phyloP scores from a whole-genome alignment of 2,888 invertebrate genomes.

The Scaptomyza polygonia region DNA sequence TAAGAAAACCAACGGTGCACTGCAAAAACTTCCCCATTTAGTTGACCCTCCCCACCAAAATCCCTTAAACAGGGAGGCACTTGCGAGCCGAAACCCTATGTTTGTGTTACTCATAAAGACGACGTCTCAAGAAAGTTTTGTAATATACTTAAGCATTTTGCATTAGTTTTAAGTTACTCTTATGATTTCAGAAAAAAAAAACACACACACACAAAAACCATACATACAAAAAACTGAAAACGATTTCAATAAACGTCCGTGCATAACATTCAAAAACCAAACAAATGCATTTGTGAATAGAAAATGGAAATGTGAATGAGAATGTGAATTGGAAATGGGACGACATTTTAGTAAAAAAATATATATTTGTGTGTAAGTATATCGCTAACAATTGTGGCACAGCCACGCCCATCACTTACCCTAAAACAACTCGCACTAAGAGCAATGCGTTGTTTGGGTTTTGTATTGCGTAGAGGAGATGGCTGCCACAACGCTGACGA shows the following conservation, averaged over 20 bases:
- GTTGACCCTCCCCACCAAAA: slow-evolving; percentile 1
- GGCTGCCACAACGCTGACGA: slow-evolving; percentile 6
- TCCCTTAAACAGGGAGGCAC: background rate
- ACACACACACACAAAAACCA: slow-evolving; percentile 11
- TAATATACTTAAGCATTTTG: slow-evolving; percentile 70
- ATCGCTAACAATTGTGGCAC: slow-evolving; percentile 55
- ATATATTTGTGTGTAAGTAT: slow-evolving; percentile 53
- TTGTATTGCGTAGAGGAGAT: slow-evolving; percentile 11
- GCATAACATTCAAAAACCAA: slow-evolving; percentile 71
- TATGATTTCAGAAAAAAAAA: slow-evolving; percentile 45
- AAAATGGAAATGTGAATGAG: slow-evolving; percentile 2
- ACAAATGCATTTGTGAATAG: slow-evolving; percentile 54
- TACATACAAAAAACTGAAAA: slow-evolving; percentile 38
- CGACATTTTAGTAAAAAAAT: slow-evolving; percentile 40
- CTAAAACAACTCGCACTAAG: slow-evolving; percentile 74
- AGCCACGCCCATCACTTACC: slow-evolving; percentile 71
- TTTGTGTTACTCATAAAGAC: slow-evolving; percentile 29
- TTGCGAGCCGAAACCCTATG: slow-evolving; percentile 7
- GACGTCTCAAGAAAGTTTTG: slow-evolving; percentile 40
- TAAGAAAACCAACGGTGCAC: slow-evolving; percentile 58
- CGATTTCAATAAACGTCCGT: slow-evolving; percentile 77
- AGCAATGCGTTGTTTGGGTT: slow-evolving; percentile 74
- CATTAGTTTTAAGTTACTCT: slow-evolving; percentile 65
- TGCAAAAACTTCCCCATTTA: slow-evolving; percentile 32
- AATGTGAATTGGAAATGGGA: slow-evolving; percentile 1